phyloP scores from a whole-genome alignment of 1,140 invertebrate genomes.

The Drosophila saltans region DNA sequence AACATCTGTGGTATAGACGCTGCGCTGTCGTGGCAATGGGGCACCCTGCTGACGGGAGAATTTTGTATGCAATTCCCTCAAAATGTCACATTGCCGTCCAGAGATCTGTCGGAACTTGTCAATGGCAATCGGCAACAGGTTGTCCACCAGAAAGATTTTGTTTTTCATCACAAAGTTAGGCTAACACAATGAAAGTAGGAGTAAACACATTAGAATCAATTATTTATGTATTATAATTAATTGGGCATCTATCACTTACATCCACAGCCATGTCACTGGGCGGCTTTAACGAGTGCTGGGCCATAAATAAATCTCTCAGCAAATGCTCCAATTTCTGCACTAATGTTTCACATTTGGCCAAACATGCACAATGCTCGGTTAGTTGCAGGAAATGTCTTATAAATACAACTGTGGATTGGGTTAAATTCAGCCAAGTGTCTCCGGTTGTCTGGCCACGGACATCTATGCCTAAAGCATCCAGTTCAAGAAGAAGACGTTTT shows the following conservation, averaged over 20 bases:
- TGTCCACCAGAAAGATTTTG: slow-evolving; percentile 77
- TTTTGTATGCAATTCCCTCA: slow-evolving; percentile 65
- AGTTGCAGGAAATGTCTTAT: slow-evolving; percentile 75
- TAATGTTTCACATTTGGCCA: slow-evolving; percentile 76
- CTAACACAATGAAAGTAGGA: slow-evolving; percentile 35
- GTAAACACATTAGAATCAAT: neutral
- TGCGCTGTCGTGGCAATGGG: slow-evolving; percentile 78
- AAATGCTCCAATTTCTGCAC: slow-evolving; percentile 67
- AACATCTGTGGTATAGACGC: slow-evolving; percentile 80
- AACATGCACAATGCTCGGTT: slow-evolving; percentile 71
- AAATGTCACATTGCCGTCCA: slow-evolving; percentile 60
- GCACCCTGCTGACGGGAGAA: slow-evolving; percentile 67
- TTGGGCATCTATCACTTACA: slow-evolving; percentile 48
- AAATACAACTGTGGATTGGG: slow-evolving; percentile 79
- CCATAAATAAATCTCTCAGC: slow-evolving; percentile 70
- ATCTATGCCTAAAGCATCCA: slow-evolving; percentile 84
- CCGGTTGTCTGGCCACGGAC: slow-evolving; percentile 74
- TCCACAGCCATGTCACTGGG: slow-evolving; percentile 71
- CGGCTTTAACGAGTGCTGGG: slow-evolving; percentile 75
- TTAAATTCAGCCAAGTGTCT: slow-evolving; percentile 82
- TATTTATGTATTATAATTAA: neutral
- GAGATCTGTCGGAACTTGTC: slow-evolving; percentile 72
- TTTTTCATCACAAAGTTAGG: slow-evolving; percentile 82
- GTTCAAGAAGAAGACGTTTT: slow-evolving; percentile 83
- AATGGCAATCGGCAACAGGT: slow-evolving; percentile 76